Percentiles rank a stretch among this genome's conserved stretches.
Conservation (phyloP, 2,113 vertebrate species). For the Chaetorhynchus papuensis region DNA sequence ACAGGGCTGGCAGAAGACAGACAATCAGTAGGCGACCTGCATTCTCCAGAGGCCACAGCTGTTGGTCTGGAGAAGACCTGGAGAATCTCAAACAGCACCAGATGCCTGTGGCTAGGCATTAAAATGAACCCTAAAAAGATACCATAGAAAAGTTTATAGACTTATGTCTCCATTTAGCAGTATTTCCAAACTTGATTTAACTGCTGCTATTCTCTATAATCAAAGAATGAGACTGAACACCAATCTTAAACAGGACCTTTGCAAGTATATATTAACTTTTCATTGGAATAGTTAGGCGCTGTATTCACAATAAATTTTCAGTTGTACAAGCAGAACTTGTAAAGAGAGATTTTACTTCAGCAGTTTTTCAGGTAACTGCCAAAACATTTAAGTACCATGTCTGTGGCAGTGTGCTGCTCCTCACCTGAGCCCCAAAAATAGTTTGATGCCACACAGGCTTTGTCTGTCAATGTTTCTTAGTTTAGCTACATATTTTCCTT, state of each 20-base stretch:
- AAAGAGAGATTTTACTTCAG: not conserved
- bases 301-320: not conserved
- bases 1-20: not conserved
- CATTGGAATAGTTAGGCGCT: not conserved
- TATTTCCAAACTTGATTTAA: not conserved
- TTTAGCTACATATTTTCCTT: not conserved
- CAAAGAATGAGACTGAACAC: not conserved
- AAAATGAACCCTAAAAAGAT: not conserved
- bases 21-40: not conserved
- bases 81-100: not conserved
- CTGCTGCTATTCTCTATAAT: not conserved
- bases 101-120: not conserved
- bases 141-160: not conserved
- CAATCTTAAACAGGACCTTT: not conserved
- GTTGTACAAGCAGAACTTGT: not conserved
- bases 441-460: not conserved
- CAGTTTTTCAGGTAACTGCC: not conserved
- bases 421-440: not conserved
- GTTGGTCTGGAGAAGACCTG: not conserved
- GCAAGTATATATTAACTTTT: not conserved
- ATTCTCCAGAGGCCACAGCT: not conserved
- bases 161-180: not conserved
- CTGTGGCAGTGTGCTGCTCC: not conserved
- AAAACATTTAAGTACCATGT: not conserved
- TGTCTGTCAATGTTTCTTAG: not conserved